Percentiles rank a stretch among this genome's conserved stretches.
Evolutionary conservation across 2,797 vertebrate genomes (phyloP).

Genomic region (Sus cebifrons): DNA sequence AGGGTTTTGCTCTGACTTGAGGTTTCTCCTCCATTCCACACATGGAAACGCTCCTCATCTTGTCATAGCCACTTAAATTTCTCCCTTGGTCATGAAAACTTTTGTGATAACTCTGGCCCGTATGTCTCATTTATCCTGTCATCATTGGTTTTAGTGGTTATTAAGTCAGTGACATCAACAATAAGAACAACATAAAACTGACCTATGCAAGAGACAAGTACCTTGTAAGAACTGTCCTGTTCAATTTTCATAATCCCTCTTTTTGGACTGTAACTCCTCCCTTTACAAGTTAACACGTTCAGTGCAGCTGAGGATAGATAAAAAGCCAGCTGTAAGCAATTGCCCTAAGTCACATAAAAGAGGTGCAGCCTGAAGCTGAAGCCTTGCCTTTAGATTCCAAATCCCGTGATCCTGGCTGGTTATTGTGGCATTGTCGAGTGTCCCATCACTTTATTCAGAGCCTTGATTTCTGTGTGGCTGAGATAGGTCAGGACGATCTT

Average conservation of each 20-base stretch:
- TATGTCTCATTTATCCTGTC: not conserved
- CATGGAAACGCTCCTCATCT: not conserved
- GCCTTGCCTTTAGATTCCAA: not conserved
- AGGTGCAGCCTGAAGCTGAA: not conserved
- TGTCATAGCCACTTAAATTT: not conserved
- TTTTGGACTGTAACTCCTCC: not conserved
- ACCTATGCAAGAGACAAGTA: not conserved
- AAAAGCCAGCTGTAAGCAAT: not conserved
- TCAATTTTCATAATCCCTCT: not conserved
- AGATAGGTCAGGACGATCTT: not conserved
- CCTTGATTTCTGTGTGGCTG: not conserved
- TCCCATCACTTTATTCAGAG: not conserved
- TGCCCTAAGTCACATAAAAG: not conserved
- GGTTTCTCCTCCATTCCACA: not conserved
- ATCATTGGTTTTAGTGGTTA: not conserved
- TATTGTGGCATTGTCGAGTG: not conserved
- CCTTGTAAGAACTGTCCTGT: not conserved
- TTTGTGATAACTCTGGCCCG: not conserved
- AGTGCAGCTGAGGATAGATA: not conserved
- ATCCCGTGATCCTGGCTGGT: not conserved
- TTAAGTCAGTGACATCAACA: not conserved
- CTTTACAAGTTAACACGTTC: conserved; percentile 25
- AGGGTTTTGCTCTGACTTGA: not conserved
- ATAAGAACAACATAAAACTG: not conserved
- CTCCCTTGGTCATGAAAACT: not conserved